Percentiles rank a stretch among this genome's conserved stretches.
Evolutionary conservation across 2,888 invertebrate genomes (phyloP).

Genomic region (Acanthosepion lycidas): DNA sequence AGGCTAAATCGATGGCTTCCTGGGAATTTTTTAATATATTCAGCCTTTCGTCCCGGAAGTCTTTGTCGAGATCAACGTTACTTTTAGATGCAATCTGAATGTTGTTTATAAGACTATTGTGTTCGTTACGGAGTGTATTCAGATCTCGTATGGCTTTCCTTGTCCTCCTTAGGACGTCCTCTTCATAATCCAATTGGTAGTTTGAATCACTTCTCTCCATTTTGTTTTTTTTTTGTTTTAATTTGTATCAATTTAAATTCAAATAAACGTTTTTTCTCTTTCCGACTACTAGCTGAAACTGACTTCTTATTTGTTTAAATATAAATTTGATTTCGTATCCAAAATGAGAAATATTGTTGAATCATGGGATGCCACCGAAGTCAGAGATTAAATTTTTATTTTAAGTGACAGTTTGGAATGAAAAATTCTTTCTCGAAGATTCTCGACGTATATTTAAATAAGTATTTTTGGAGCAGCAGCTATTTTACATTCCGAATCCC

Average conservation of each 20-base stretch:
- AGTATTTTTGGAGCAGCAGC: neutral
- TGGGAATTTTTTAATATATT: constrained; percentile 36
- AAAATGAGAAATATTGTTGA: neutral
- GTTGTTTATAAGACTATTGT: constrained; percentile 39
- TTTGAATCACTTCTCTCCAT: constrained; percentile 38
- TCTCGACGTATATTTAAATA: neutral
- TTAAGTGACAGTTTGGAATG: neutral
- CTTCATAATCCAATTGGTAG: neutral
- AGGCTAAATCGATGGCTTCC: constrained; percentile 41
- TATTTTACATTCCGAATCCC: neutral
- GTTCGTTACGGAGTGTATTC: constrained; percentile 40
- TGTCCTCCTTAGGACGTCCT: constrained; percentile 21
- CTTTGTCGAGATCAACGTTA: neutral
- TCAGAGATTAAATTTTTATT: neutral
- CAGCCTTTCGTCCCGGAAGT: constrained; percentile 24
- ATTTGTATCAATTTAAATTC: no score
- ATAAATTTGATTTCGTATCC: neutral
- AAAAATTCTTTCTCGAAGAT: no score
- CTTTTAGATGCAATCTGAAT: neutral
- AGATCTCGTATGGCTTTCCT: constrained; percentile 39
- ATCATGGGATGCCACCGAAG: neutral
- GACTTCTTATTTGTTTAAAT: neutral
- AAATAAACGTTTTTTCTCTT: no score
- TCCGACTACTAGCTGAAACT: no score
- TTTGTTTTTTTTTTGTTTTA: neutral